Evolutionary conservation across 2,113 vertebrate genomes (phyloP).

Genomic region (Raja brachyura): DNA sequence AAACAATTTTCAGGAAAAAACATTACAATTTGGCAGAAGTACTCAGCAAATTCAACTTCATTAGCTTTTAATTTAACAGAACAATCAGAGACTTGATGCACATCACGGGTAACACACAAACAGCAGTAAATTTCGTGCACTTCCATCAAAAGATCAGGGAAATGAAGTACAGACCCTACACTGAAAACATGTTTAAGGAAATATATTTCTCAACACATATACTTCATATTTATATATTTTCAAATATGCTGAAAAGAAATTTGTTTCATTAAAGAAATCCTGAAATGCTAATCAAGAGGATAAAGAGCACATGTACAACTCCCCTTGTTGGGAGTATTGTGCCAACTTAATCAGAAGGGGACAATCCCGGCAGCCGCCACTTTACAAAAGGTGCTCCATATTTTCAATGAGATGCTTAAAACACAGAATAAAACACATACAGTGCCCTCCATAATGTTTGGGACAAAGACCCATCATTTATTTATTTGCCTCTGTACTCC

Average conservation of each 20-base stretch:
- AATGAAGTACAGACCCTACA: constrained; percentile 49
- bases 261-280: constrained; percentile 41
- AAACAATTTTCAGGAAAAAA: constrained; percentile 53
- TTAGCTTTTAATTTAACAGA: constrained; percentile 49
- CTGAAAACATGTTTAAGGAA: constrained; percentile 53
- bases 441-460: too few relatives aligned
- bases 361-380: not conserved
- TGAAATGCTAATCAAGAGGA: constrained; percentile 52
- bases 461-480: too few relatives aligned
- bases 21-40: constrained; percentile 61
- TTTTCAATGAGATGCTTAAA: not conserved
- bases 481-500: too few relatives aligned
- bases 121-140: constrained; percentile 66
- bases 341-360: constrained; percentile 1
- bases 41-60: constrained; percentile 54
- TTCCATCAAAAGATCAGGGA: constrained; percentile 51
- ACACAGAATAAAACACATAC: not conserved
- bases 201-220: constrained; percentile 48
- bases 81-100: constrained; percentile 53
- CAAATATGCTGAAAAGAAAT: constrained; percentile 53
- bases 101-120: constrained; percentile 56
- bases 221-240: constrained; percentile 49
- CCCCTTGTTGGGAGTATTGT: constrained; percentile 27
- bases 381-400: constrained; percentile 19
- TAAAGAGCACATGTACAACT: constrained; percentile 32